A percentile compares a stretch with the other conserved stretches of the same genome.
These are phyloP conservation scores for Carassius auratus DNA, from an alignment of 2,113 vertebrate genomes.

Conservation along the genomic window DNA sequence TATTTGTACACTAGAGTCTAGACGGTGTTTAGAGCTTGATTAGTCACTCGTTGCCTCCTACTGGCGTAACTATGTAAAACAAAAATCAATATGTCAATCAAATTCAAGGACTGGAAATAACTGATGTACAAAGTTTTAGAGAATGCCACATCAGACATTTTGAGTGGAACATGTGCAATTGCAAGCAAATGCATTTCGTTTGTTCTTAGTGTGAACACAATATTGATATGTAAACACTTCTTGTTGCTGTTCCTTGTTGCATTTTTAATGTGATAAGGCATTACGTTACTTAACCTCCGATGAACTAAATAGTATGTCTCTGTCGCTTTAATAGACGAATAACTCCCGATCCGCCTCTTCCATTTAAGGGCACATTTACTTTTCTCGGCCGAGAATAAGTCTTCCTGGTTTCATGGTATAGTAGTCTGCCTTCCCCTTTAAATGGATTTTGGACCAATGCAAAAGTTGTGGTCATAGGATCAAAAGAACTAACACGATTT, in stretches of 20 bases:
- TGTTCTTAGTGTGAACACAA: background rate
- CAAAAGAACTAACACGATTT: background rate
- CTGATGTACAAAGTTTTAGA: no score
- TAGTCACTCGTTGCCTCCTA: no score
- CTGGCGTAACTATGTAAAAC: no score
- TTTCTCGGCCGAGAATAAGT: slow-evolving; percentile 57
- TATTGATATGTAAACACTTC: background rate
- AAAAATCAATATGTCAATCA: no score
- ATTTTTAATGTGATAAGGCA: no score
- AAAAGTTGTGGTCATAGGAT: slow-evolving; percentile 34
- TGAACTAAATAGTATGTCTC: background rate
- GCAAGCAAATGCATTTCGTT: background rate
- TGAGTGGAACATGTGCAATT: background rate
- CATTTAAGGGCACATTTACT: slow-evolving; percentile 63
- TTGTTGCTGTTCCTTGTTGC: background rate
- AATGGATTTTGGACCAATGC: slow-evolving; percentile 18
- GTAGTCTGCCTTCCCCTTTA: slow-evolving; percentile 53
- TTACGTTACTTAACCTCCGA: background rate
- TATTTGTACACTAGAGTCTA: no score
- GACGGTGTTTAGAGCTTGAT: no score
- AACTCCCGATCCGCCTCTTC: slow-evolving; percentile 58
- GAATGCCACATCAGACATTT: no score
- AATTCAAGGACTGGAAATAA: no score
- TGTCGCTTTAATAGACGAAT: slow-evolving; percentile 59
- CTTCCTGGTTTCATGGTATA: slow-evolving; percentile 59